Base-by-base conservation (phyloP, 2,888 invertebrate species). In the Drosophila pseudotalamancana region DNA sequence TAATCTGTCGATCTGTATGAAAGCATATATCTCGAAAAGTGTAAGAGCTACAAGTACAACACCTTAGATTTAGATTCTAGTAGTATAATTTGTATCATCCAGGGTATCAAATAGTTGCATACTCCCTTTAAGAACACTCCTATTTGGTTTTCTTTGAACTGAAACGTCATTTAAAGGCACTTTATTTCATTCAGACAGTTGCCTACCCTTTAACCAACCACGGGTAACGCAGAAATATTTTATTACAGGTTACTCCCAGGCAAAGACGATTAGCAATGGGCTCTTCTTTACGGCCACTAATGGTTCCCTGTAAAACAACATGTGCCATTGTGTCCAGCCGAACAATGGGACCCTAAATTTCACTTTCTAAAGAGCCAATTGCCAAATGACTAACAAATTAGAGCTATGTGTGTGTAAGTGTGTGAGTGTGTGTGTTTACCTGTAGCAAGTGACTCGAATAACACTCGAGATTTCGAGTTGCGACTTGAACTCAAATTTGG, bases 321-420 rank as follows among this genome's bases (percentile, higher is more conserved):
- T 57, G 54, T 62, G 42, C 8, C 48, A 66, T 51, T 46, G 53
- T 50, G 21, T 27, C 4, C 3, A 8, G 19, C 21, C n/a, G 12
- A 34, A 63, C 56, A 63, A 56, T 51, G 72, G 51, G 9, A 34
- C 19, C 18, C 34, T 34, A 14, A 34, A 62, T 63, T 72, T 72
- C 75, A 72, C 71, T 72, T 72, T 72, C 75, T 39, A 34, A 56
- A 61, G 75, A 48, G 75, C 39, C 50, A 68, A 57, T 51, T 31
- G 69, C 12, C 34, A 57, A 57, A 45, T 51, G 70, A 35, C 56
- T 51, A 48, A 48, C 74, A 57, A 39, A 56, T 27, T 49, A 27
- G 27, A 14, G 43, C 25, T 42, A 14, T 25, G 23, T 25, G 6
- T 21, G 19, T 1, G n/a, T 12, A 0, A 27, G 18, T 9, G 8